Evolutionary conservation across 2,113 vertebrate genomes (phyloP).

Genomic region (Sturnira hondurensis): DNA sequence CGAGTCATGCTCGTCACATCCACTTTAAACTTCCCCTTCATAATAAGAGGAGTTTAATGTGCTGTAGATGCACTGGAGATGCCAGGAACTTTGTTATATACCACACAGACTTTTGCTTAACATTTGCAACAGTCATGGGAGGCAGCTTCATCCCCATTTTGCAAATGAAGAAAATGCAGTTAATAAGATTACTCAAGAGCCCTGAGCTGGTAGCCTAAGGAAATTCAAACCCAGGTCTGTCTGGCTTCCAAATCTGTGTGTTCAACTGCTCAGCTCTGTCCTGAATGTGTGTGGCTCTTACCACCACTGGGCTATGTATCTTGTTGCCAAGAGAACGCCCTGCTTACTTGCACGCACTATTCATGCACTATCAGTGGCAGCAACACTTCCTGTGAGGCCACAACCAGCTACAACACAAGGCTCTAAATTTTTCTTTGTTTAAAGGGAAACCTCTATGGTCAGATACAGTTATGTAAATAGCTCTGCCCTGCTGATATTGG

Average conservation of each 20-base stretch:
- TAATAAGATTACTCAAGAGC: not conserved
- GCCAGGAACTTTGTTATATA: not conserved
- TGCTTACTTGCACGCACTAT: not conserved
- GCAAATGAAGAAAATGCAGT: not conserved
- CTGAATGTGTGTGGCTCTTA: not conserved
- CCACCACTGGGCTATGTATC: not conserved
- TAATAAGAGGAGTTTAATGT: not conserved
- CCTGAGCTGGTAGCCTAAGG: not conserved
- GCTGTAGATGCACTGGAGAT: too few species aligned
- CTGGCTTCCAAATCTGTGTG: not conserved
- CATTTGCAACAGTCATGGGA: not conserved
- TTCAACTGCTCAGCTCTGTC: not conserved
- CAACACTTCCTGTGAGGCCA: constrained; percentile 56
- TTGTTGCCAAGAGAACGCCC: not conserved
- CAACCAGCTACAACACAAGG: fast-evolving
- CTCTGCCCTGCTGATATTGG: constrained; percentile 50
- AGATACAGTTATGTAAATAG: constrained; percentile 39
- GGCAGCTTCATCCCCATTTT: not conserved
- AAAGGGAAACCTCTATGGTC: constrained; percentile 61
- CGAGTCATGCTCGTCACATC: not conserved
- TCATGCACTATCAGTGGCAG: constrained; percentile 3
- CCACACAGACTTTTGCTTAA: not conserved
- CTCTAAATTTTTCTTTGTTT: not conserved
- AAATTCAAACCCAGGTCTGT: not conserved
- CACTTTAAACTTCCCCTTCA: not conserved